Evolutionary conservation across 2,113 vertebrate genomes (phyloP).

Genomic region (Mesocricetus auratus): DNA sequence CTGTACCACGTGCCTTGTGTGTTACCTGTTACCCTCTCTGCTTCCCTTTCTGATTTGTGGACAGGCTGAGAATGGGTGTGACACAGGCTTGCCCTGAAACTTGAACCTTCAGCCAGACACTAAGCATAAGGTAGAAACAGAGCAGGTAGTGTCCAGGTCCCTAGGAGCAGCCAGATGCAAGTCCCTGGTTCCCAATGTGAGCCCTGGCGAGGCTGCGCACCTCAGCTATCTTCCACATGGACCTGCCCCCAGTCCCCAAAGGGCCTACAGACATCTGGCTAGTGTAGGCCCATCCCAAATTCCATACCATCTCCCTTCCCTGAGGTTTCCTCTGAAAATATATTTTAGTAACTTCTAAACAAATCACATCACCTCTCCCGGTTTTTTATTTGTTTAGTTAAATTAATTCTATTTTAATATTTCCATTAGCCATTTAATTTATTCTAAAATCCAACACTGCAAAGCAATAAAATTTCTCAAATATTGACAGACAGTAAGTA

Average conservation of each 20-base stretch:
- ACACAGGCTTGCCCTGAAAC: background rate
- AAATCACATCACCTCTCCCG: conserved; percentile 70
- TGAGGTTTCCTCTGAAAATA: conserved; percentile 77
- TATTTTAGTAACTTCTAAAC: conserved; percentile 80
- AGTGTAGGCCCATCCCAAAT: background rate
- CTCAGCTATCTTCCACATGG: background rate
- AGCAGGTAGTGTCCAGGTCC: background rate
- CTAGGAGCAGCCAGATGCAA: fast-evolving
- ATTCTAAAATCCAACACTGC: conserved; percentile 85
- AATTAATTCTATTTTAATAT: conserved; percentile 89
- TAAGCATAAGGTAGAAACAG: background rate
- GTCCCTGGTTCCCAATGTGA: background rate
- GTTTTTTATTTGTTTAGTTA: conserved; percentile 86
- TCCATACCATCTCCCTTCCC: conserved; percentile 29
- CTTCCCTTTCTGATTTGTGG: background rate
- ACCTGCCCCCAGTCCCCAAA: background rate
- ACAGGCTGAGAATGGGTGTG: too few species aligned
- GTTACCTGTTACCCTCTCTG: background rate
- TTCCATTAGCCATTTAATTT: conserved; percentile 87
- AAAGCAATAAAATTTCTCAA: conserved; percentile 87
- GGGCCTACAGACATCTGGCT: background rate
- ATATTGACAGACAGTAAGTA: conserved; percentile 89
- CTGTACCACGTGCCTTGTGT: background rate
- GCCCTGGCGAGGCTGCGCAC: fast-evolving
- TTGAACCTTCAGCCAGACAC: background rate